These are phyloP conservation scores for Psettodes erumei DNA, from an alignment of 2,113 vertebrate genomes.

Conservation along the genomic window DNA sequence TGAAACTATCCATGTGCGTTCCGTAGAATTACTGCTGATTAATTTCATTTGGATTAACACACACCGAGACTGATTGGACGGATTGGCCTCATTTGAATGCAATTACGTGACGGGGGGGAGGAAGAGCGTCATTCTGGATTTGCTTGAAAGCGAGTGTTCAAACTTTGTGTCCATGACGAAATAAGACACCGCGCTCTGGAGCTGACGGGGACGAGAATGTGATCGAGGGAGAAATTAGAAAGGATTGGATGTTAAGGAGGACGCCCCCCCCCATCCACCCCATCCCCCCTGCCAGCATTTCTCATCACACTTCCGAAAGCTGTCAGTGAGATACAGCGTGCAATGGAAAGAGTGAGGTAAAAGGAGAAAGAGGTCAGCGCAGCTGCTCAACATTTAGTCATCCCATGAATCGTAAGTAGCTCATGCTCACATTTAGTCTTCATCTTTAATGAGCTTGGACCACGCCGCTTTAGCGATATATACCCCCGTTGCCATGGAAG, in stretches of 20 bases:
- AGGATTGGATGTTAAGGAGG: background rate
- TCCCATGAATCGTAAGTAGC: conserved; percentile 17
- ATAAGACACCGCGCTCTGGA: background rate
- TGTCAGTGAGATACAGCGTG: background rate
- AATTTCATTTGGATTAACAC: background rate
- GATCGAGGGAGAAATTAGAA: background rate
- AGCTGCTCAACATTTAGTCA: conserved; percentile 21
- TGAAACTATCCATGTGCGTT: background rate
- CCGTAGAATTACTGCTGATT: no score
- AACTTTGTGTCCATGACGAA: background rate
- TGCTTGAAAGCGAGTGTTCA: background rate
- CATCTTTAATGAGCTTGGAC: conserved; percentile 21
- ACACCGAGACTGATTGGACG: background rate
- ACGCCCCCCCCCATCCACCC: background rate
- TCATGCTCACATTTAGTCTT: conserved; percentile 31
- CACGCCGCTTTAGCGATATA: background rate
- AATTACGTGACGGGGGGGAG: background rate
- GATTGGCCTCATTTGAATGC: background rate
- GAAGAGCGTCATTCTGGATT: background rate
- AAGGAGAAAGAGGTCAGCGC: conserved; percentile 1
- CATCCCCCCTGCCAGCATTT: no score
- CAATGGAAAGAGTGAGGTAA: conserved; percentile 3
- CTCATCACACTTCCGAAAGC: background rate
- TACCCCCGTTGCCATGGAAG: conserved; percentile 24
- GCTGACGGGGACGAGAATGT: background rate